Evolutionary conservation across 2,888 invertebrate species (phyloP).

Genomic region (Masnerella sp.): DNA sequence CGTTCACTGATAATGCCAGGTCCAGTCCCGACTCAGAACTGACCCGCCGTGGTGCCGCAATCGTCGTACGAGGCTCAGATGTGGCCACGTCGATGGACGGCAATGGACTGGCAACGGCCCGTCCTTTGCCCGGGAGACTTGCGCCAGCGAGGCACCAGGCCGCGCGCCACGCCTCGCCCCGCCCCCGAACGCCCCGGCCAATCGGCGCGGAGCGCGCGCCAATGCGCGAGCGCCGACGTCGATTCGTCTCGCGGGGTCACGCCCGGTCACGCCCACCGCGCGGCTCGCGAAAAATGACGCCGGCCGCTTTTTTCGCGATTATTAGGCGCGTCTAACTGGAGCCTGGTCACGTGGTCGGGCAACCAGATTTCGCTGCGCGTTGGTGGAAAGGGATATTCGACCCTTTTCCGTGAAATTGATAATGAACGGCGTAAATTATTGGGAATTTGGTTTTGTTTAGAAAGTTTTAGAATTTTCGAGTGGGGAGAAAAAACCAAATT

Average conservation of each 20-base stretch:
- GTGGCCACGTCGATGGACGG: constrained; percentile 76
- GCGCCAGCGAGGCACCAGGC: constrained; percentile 63
- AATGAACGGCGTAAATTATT: too few relatives aligned
- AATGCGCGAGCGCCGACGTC: constrained; percentile 57
- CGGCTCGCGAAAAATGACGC: constrained; percentile 14
- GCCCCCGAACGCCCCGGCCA: background rate
- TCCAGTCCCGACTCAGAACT: background rate
- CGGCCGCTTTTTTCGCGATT: background rate
- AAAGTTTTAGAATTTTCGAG: too few relatives aligned
- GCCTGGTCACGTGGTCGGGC: too few relatives aligned
- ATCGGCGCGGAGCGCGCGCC: too few relatives aligned
- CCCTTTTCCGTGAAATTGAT: too few relatives aligned
- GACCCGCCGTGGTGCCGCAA: constrained; percentile 24
- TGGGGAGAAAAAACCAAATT: too few relatives aligned
- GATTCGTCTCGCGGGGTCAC: constrained; percentile 13
- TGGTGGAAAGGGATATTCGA: too few relatives aligned
- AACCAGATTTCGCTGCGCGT: too few relatives aligned
- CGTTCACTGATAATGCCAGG: constrained; percentile 22
- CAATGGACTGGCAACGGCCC: constrained; percentile 75
- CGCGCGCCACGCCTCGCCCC: background rate
- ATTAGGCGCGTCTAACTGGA: too few relatives aligned
- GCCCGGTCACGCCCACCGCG: constrained; percentile 2
- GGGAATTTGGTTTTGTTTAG: too few relatives aligned
- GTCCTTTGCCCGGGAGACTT: constrained; percentile 74
- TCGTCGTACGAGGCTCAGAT: constrained; percentile 70